Percentiles rank a stretch among this genome's conserved stretches.
Conservation (phyloP, 2,113 vertebrate genomes). For the Chionomys nivalis region DNA sequence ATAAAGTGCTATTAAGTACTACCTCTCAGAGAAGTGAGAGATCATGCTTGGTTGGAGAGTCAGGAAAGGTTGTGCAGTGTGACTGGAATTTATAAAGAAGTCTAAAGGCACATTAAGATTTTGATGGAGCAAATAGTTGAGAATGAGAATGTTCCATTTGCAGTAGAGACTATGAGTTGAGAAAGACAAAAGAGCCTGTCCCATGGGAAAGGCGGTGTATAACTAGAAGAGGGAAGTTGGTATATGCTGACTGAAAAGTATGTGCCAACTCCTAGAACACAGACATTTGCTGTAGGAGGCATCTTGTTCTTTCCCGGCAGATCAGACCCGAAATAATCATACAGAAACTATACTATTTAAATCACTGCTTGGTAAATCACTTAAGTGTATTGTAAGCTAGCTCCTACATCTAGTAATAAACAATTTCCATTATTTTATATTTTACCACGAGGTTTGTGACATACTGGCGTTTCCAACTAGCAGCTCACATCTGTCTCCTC, state of each 20-base stretch:
- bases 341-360: too few relatives aligned
- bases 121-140: neutral
- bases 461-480: too few relatives aligned
- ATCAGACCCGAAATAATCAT: too few relatives aligned
- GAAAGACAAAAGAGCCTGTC: neutral
- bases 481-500: too few relatives aligned
- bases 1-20: neutral
- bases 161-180: neutral
- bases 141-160: neutral
- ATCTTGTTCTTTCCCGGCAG: too few relatives aligned
- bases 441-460: too few relatives aligned
- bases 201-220: too few relatives aligned
- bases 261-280: neutral
- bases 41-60: neutral
- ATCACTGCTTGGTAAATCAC: too few relatives aligned
- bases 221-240: neutral
- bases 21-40: slow-evolving; percentile 45
- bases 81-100: slow-evolving; percentile 36
- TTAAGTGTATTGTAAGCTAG: too few relatives aligned
- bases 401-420: too few relatives aligned
- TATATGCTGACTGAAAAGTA: neutral
- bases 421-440: too few relatives aligned
- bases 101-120: slow-evolving; percentile 33
- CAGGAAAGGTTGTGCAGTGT: neutral
- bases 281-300: too few relatives aligned